Evolutionary conservation across 2,888 invertebrate genomes (phyloP), one percentile per base, ranked within the genome.

Genomic region (Leptopilina syphax): DNA sequence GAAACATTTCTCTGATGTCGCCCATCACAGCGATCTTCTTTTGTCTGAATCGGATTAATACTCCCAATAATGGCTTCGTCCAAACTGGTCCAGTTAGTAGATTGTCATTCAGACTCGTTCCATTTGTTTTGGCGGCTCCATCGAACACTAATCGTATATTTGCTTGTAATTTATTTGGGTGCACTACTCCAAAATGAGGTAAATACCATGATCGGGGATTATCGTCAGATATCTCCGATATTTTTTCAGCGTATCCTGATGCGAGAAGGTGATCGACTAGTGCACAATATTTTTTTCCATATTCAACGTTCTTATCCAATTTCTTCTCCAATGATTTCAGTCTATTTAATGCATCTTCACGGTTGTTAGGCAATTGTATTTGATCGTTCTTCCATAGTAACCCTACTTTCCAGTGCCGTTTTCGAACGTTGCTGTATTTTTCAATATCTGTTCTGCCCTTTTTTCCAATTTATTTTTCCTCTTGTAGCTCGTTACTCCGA

Each of bases 41-140:
- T 83, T 89, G 86, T 18, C 91, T 80, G 78, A 92, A 92, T 1
- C 89, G 87, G 79, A 88, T 85, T 67, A 92, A 76, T 1, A 91
- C 88, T 1, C 88, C 88, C 1, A 87, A 79, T 57, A 60, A 47
- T 60, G 12, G 3, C 66, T 67, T 65, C 44, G 57, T 82, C 76
- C 41, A 73, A 12, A 7, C 60, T 18, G 67, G 34, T 12, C 57
- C 18, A 2, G 18, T 4, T 47, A 67, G 24, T 10, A 70, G 4
- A 67, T 78, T 44, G 60, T 67, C 47, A 47, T 76, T 76, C 5
- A 77, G 54, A 54, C 65, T 65, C 0, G 13, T 12, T 27, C 44
- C 47, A 0, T 8, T 6, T 5, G 78, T 44, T 44, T 44, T 78
- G 3, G 78, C 57, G 0, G 78, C 78, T 1, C 68, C 78, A 27